Evolutionary conservation across 92 coral and sea anemone genomes (phyloP), one percentile per base, ranked within the genome.

Genomic region (Epizoanthus ramosus): DNA sequence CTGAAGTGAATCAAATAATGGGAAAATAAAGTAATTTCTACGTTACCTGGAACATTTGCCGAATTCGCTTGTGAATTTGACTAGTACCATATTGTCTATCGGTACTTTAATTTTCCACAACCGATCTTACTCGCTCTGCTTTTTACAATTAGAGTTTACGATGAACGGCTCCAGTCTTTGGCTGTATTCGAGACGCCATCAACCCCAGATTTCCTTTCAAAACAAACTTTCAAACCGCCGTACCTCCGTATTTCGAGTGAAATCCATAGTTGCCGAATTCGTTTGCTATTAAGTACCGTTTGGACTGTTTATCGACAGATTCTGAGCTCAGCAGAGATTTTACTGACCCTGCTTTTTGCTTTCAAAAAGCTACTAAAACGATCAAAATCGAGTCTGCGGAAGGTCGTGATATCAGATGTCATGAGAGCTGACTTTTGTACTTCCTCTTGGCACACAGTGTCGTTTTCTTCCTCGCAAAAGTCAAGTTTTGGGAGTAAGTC

Each of bases 401-500:
- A 39, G 21, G 74, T 60, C 59, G 4, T 71, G 18, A 50, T 45
- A 45, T 71, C 60, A 45, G 76, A 3, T 47, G 76, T 47, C 60
- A 71, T 6, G 25, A 37, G 76, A 50, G 76, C 22, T 71, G 76
- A 18, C n/a, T 47, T 71, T 16, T 71, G 75, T 23, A 71, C 10
- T 71, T 71, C 56, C 28, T 37, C 23, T 15, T 16, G 56, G 37
- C 76, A 71, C 53, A 17, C 25, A 33, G 17, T 74, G 87, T 63
- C 33, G 74, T 74, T 63, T 84, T 84, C 74, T 54, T 68, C 77
- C 12, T 53, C 69, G 63, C 52, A 68, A 81, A 74, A 68, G 53
- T 66, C 58, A 22, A 31, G 52, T 50, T 75, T 84, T 37, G 68
- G 54, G 6, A 63, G 58, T 45, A 74, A 85, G 33, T 54, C 87